phyloP scores from a whole-genome alignment of 53 echinoderm and acorn worm genomes.

The Arbacia lixula region DNA sequence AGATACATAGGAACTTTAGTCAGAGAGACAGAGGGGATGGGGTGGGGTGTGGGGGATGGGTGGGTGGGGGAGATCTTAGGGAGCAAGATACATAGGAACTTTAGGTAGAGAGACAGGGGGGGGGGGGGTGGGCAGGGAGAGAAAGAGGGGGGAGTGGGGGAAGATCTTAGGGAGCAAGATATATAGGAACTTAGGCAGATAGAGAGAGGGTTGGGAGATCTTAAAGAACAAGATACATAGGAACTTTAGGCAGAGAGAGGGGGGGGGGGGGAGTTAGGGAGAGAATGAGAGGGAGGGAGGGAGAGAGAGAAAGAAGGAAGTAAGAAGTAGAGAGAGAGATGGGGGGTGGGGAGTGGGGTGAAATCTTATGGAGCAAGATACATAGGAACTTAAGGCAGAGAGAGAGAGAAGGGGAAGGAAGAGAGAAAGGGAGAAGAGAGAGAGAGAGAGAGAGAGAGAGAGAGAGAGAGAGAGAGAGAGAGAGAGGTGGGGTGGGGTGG shows the following conservation, averaged over 20 bases:
- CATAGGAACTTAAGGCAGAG: background rate
- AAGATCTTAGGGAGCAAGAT: background rate
- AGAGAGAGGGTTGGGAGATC: background rate
- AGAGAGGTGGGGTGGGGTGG: background rate
- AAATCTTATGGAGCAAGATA: background rate
- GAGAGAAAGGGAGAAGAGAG: background rate
- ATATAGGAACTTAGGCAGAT: background rate
- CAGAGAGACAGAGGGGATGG: background rate
- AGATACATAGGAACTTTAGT: background rate
- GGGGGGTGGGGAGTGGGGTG: background rate
- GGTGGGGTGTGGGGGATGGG: background rate
- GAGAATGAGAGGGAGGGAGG: background rate
- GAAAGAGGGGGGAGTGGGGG: background rate
- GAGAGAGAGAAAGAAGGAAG: slow-evolving; percentile 1
- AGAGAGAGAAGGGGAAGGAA: background rate
- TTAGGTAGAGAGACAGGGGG: background rate
- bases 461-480: background rate
- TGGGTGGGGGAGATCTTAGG: background rate
- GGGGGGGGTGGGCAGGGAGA: background rate
- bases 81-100: too few relatives aligned
- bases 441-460: background rate
- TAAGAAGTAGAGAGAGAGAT: background rate
- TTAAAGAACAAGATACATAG: too few relatives aligned
- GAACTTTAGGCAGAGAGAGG: background rate
- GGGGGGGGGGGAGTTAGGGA: background rate